These are phyloP conservation scores for Neuroterus valhalla DNA, from an alignment of 1,140 invertebrate species.

Conservation along the genomic window DNA sequence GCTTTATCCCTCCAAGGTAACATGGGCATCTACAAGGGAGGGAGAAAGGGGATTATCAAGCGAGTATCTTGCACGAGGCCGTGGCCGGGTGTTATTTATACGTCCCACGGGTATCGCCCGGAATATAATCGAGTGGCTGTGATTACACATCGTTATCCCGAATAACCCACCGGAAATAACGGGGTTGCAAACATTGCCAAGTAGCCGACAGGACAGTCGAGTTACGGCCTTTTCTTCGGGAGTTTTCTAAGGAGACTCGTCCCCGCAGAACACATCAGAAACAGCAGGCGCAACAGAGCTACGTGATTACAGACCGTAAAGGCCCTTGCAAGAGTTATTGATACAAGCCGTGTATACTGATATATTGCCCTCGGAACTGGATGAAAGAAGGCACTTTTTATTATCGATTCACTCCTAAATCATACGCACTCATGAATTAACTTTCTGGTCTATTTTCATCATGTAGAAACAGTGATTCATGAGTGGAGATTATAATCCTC, in stretches of 20 bases:
- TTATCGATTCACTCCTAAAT: too few species aligned
- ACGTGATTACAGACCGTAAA: not conserved
- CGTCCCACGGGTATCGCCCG: conserved; percentile 63
- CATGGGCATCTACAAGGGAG: conserved; percentile 4
- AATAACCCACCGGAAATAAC: conserved; percentile 68
- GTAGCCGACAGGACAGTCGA: conserved; percentile 43
- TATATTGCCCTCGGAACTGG: too few species aligned
- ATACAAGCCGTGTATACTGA: not conserved
- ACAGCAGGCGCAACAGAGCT: not conserved
- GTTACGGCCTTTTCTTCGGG: conserved; percentile 33
- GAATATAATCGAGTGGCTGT: conserved; percentile 67
- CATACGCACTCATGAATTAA: too few species aligned
- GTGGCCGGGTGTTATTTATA: conserved; percentile 67
- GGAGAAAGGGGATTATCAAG: conserved; percentile 47
- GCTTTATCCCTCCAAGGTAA: conserved; percentile 48
- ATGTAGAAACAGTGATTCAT: too few species aligned
- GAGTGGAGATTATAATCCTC: too few species aligned
- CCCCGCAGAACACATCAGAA: not conserved
- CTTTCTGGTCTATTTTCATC: too few species aligned
- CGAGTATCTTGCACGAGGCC: conserved; percentile 46
- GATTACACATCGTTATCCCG: conserved; percentile 72
- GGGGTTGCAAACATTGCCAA: conserved; percentile 44
- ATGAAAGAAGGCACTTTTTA: too few species aligned
- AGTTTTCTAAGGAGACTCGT: conserved; percentile 9
- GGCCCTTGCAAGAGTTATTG: not conserved